Evolutionary conservation across 2,888 invertebrate genomes (phyloP), one percentile per base, ranked within the genome.

Genomic region (Cosmia trapezina): DNA sequence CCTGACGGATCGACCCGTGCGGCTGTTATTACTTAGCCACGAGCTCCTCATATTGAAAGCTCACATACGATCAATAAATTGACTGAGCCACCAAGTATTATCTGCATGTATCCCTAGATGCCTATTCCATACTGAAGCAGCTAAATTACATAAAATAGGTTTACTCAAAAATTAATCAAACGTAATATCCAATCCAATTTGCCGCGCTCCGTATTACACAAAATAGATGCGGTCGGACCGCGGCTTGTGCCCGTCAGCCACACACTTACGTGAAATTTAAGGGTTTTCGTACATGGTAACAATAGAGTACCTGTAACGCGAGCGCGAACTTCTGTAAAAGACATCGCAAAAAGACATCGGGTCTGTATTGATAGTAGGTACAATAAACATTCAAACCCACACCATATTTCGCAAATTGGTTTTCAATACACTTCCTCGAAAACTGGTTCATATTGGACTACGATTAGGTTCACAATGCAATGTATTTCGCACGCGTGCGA

Each of bases 201-300:
- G 67, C 62, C 43, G 49, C 70, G 86, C 79, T 80, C 71, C 62
- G 78, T 86, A 72, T 65, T 80, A 78, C 78, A 72, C 74, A 78
- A 81, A 83, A 84, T 81, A 83, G 81, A 78, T 73, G 83, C 75
- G 86, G 83, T 81, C 53, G 54, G 80, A 66, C 78, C 76, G 84
- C 82, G 87, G 88, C 84, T 85, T 84, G 81, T 78, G 80, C 86
- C 86, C 71, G 90, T 91, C 92, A 91, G 84, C 75, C 78, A 78
- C 91, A 89, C 86, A 80, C 80, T 84, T 83, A 79, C 83, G 85
- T 73, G 71, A 76, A 78, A 49, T 22, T 66, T 66, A 80, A 62
- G 83, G 67, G 41, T 41, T 37, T 66, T 8, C 17, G 19, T 12
- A 56, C 59, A 53, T 51, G 19, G 19, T 45, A 43, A 11, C 8